Evolutionary conservation across 2,113 vertebrate species (phyloP), one percentile per base, ranked within the genome.

Genomic region (Apteryx mantelli): DNA sequence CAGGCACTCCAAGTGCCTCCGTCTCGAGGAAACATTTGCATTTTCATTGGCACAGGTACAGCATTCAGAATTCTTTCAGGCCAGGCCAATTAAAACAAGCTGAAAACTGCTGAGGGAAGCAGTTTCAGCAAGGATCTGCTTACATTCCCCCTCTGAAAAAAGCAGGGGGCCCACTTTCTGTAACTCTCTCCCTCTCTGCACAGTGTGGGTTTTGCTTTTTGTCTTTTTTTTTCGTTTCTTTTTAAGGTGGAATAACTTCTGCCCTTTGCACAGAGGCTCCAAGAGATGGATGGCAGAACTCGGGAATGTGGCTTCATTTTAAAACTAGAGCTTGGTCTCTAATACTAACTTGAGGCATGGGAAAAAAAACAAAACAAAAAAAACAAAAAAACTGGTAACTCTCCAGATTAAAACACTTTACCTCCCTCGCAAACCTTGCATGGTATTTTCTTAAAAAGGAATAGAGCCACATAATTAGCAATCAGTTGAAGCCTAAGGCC

Each of bases 21-120:
- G 19, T 83, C 97, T 96, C 44, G 5, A 94, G 96, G 95, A 97
- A 97, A 81, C 77, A 86, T 97, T 97, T 96, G 94, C 97, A 89
- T 98, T 98, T 98, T 98, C 92, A 60, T 98, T 98, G 98, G 97
- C 98, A 91, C 94, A 98, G 97, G 98, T 97, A 98, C 98, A 98
- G 95, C 95, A 79, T 95, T 98, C 97, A 95, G 95, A 86, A 98
- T 96, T 95, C 98, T 98, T 98, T 98, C 83, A 98, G 97, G 93
- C 95, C 95, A 96, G 96, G 97, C 98, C 98, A 98, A 98, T 98
- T 97, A 98, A 98, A 98, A 98, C 97, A 98, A 98, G 97, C 96
- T 95, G 71, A 87, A 97, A 97, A 98, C 65, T 98, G 98, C 98
- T 98, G 98, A 98, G 95, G 61, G 92, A 73, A 97, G 97, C 77